Evolutionary conservation across 2,113 vertebrate genomes (phyloP), one percentile per base, ranked within the genome.

Genomic region (Leucosticte australis): DNA sequence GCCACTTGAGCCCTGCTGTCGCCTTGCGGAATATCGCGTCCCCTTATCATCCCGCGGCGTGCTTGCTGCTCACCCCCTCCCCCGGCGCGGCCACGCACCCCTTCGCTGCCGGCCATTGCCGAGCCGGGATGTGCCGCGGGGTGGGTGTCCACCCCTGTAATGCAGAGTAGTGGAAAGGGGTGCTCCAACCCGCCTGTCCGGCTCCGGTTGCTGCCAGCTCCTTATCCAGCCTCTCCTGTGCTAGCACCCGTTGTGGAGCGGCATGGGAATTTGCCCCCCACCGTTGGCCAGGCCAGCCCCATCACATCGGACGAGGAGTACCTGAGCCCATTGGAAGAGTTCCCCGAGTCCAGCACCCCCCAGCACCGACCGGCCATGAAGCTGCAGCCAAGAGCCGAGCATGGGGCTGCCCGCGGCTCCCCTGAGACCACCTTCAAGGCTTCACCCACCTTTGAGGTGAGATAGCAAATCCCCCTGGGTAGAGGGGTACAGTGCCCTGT

Each of bases 251-350:
- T 11, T 19, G 89, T 83, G 90, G 96, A 97, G 92, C 81, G 96
- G 96, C 95, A 80, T 98, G 89, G 85, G 94, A 97, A 44, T 89
- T 90, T 98, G 86, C 75, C 97, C 14, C 88, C 98, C 65, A 97
- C 97, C 46, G 94, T 98, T 91, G 98, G 98, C 30, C 97, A 99
- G 94, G 98, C 98, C 98, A 99, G 99, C 92, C 99, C 99, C 28
- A 99, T 99, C 94, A 99, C 99, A 26, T 99, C 99, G 3, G 99
- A 99, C 6, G 99, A 99, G 94, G 99, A 99, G 93, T 99, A 99
- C 90, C 98, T 99, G 93, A 99, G 99, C 80, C 99, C 99, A 13
- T 94, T 99, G 96, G 99, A 99, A 97, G 99, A 99, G 80, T 98
- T 98, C 71, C 98, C 98, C 3, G 99, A 99, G 65, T 98, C 98